A percentile compares a stretch with the other conserved stretches of the same genome.
Evolutionary conservation across 2,888 invertebrate species (phyloP).

Genomic region (Amiota minor): DNA sequence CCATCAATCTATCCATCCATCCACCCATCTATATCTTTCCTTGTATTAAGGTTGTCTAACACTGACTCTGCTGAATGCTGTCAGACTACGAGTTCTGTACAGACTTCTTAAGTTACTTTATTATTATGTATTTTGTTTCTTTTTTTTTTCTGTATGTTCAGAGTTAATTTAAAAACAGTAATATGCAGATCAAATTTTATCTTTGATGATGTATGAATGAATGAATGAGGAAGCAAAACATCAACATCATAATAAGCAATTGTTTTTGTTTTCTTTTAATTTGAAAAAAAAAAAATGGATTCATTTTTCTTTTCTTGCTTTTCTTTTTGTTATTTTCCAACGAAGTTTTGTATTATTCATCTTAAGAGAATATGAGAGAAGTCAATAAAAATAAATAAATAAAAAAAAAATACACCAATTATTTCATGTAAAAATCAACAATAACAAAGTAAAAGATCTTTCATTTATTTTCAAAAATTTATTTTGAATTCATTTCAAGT

Average conservation of each 20-base stretch:
- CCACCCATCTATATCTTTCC: neutral
- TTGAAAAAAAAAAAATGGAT: slow-evolving; percentile 56
- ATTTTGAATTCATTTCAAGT: too few species aligned
- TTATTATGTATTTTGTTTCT: slow-evolving; percentile 42
- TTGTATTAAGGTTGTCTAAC: too few species aligned
- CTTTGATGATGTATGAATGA: slow-evolving; percentile 40
- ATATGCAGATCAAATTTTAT: slow-evolving; percentile 56
- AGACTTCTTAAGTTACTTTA: slow-evolving; percentile 28
- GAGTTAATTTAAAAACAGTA: slow-evolving; percentile 48
- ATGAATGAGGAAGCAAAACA: slow-evolving; percentile 45
- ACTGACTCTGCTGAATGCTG: neutral
- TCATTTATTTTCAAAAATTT: too few species aligned
- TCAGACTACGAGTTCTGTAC: neutral
- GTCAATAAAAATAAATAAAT: too few species aligned
- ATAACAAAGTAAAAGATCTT: too few species aligned
- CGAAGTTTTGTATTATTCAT: slow-evolving; percentile 14
- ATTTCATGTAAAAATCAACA: too few species aligned
- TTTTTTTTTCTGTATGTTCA: slow-evolving; percentile 15
- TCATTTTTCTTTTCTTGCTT: slow-evolving; percentile 4
- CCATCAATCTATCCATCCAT: neutral
- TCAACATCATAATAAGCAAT: slow-evolving; percentile 7
- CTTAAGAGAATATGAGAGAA: neutral
- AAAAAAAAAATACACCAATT: too few species aligned
- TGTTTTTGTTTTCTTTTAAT: slow-evolving; percentile 57
- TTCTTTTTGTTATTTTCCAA: neutral